Evolutionary conservation across 2,888 invertebrate species (phyloP).

Genomic region (Tetramorium bicarinatum): DNA sequence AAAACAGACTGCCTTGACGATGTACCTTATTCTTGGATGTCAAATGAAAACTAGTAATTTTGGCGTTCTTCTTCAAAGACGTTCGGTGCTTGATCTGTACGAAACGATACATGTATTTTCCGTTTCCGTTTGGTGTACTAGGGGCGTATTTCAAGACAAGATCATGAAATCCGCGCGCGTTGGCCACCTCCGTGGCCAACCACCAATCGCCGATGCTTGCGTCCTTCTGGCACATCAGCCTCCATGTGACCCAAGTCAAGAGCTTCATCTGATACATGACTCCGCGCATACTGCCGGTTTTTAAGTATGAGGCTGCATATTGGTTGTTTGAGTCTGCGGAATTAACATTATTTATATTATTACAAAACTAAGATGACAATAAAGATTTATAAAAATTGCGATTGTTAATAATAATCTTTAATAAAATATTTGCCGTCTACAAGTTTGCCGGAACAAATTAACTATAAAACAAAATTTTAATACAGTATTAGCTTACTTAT

Average conservation of each 20-base stretch:
- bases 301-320: slow-evolving; percentile 12
- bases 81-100: slow-evolving; percentile 34
- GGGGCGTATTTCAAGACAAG: slow-evolving; percentile 14
- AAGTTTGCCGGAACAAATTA: not conserved
- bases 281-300: not conserved
- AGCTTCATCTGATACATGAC: not conserved
- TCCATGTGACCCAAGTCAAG: slow-evolving; percentile 18
- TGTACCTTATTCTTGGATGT: not conserved
- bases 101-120: slow-evolving; percentile 29
- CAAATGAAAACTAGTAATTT: not conserved
- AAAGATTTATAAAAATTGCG: not conserved
- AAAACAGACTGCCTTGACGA: slow-evolving; percentile 24
- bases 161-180: slow-evolving; percentile 34
- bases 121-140: not conserved
- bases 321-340: not conserved
- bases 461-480: not conserved
- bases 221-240: not conserved
- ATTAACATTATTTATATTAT: not conserved
- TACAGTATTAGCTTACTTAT: not conserved
- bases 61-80: not conserved
- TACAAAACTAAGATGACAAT: slow-evolving; percentile 9
- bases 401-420: not conserved
- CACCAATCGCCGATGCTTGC: not conserved
- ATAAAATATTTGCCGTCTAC: not conserved
- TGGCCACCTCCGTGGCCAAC: slow-evolving; percentile 6